These are phyloP conservation scores for Apostichopus japonicus DNA, from an alignment of 35 echinoderm and acorn worm genomes.

Conservation along the genomic window DNA sequence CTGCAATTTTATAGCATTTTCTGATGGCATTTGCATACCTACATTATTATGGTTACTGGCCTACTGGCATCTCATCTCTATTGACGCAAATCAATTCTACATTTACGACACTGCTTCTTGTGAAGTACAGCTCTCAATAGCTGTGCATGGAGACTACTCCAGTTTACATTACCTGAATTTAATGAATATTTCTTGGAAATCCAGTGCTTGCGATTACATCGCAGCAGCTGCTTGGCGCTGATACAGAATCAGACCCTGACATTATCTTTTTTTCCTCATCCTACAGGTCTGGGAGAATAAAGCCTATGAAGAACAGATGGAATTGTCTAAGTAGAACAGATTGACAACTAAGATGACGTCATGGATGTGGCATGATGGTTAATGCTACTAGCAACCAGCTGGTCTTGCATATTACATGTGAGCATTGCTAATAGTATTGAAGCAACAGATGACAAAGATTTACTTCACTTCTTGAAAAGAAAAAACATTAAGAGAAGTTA, in stretches of 20 bases:
- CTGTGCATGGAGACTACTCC: not conserved
- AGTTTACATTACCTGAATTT: not conserved
- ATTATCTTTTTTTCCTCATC: not conserved
- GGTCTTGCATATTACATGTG: too few species aligned
- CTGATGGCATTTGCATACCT: too few species aligned
- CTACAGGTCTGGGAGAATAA: not conserved
- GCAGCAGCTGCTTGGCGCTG: not conserved
- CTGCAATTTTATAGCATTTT: too few species aligned
- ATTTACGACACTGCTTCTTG: not conserved
- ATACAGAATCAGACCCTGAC: not conserved
- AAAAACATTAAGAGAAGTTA: too few species aligned
- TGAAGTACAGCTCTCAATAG: not conserved
- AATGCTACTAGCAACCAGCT: too few species aligned
- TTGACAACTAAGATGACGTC: not conserved
- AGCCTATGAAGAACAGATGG: not conserved
- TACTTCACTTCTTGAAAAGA: too few species aligned
- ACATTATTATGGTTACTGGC: too few species aligned
- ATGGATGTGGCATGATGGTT: not conserved
- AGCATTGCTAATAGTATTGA: too few species aligned
- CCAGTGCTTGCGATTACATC: not conserved
- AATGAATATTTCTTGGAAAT: not conserved
- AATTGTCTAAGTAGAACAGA: not conserved
- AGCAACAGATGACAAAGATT: too few species aligned
- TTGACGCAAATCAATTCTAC: not conserved
- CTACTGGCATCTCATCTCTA: not conserved